Evolutionary conservation across 1,140 invertebrate species (phyloP), one percentile per base, ranked within the genome.

Genomic region (Drosophila gunungcola): DNA sequence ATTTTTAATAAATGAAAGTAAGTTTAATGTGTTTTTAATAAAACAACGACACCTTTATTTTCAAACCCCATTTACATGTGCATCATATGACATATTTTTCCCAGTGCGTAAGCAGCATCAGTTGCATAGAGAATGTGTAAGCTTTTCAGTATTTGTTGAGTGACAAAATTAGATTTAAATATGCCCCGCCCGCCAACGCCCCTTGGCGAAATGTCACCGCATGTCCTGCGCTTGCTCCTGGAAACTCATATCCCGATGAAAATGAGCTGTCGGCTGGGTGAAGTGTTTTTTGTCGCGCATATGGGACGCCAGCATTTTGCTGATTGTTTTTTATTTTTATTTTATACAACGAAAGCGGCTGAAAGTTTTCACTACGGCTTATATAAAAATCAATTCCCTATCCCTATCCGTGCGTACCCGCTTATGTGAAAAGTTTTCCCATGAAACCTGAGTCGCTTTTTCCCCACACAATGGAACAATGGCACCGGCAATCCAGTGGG

Each of bases 81-180:
- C 1, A 2, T 2, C 10, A 3, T 9, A 27, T 12, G 38, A 2
- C 0, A 27, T n/a, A 0, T 65, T 63, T 48, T 10, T 25, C 32
- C 0, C 60, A 1, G 45, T 67, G 64, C 29, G 64, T 0, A 5
- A 41, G 36, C 48, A 51, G 70, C 48, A 73, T 73, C 56, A 63
- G 58, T 39, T 64, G 58, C 60, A 54, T 27, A 55, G 34, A 2
- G 60, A 38, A 27, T 41, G 63, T 55, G 80, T 80, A 58, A 80
- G 74, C 64, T 61, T 70, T 69, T 67, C 80, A 60, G 62, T 83
- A 68, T 83, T 89, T 83, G 83, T 73, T 57, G 63, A 81, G 80
- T 80, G 84, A 84, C 84, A 84, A 89, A 89, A 89, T 89, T 89
- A 89, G 84, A 89, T 89, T 89, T 89, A 89, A 89, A 89, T 88